phyloP scores from a whole-genome alignment of 2,113 vertebrate species.

The Myiagra hebetior region DNA sequence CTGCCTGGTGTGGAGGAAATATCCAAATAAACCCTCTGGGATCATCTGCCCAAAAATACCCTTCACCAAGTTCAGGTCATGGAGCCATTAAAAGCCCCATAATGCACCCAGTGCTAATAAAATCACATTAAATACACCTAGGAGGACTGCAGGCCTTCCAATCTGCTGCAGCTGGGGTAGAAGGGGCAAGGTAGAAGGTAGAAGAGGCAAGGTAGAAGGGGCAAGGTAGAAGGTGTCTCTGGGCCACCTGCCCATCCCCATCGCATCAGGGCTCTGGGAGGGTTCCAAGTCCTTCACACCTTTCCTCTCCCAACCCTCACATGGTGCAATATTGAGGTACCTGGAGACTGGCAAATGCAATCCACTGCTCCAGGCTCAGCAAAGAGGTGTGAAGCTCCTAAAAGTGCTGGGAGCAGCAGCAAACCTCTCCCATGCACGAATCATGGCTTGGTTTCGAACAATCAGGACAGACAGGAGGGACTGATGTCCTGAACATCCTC shows the following conservation, averaged over 20 bases:
- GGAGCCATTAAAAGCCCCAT: rapidly evolving
- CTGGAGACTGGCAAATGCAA: neutral
- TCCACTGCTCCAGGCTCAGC: neutral
- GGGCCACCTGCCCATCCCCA: neutral
- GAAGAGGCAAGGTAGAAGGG: neutral
- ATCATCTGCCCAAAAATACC: neutral
- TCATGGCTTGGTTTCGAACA: neutral
- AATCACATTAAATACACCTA: neutral
- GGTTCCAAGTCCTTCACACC: neutral
- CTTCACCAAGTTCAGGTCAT: rapidly evolving
- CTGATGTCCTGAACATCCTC: neutral
- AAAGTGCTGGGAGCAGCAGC: neutral
- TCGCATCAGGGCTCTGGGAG: rapidly evolving
- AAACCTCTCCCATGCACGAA: neutral
- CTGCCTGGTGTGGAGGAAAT: neutral
- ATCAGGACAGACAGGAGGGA: neutral
- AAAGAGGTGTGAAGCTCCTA: neutral
- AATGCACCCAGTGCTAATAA: neutral
- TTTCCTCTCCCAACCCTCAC: neutral
- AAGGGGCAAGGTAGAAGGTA: too few relatives aligned
- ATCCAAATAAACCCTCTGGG: neutral
- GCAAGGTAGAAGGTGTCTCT: rapidly evolving
- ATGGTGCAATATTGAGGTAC: rapidly evolving
- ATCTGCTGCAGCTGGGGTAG: neutral
- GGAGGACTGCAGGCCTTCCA: neutral